Evolutionary conservation across 1,140 invertebrate genomes (phyloP), one percentile per base, ranked within the genome.

Genomic region (Hycleus phaleratus): DNA sequence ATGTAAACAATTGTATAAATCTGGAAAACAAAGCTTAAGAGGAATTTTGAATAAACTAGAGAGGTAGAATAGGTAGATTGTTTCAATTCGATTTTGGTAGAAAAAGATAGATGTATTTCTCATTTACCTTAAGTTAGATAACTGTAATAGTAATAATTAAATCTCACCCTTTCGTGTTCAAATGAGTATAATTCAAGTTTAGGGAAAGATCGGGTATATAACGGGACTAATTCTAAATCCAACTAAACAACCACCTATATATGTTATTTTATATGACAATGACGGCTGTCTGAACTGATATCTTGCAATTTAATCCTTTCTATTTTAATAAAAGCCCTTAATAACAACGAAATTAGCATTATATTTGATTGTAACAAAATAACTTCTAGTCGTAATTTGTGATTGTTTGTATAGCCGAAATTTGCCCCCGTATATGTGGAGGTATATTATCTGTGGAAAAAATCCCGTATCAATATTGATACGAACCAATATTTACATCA

Each of bases 1-100:
- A 69, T 69, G 71, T 71, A 71, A 73, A 73, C 71, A 73, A 73
- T 73, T 70, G 69, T 69, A 68, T 70, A 69, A 72, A 71, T 71
- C 68, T 68, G 61, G 63, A 70, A 68, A 71, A 71, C 69, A 72
- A 72, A 71, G 65, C 63, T 62, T 26, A 70, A 63, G 60, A 66
- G 40, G 11, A 11, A 42, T 10, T 10, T n/a, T n/a, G 40, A 42
- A 42, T 42, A 42, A n/a, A 42, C 3, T n/a, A 7, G 40, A n/a
- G 9, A 42, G 58, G 64, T 51, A 52, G 59, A 68, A 70, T 52
- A 59, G 61, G 62, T 62, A 64, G 66, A 67, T 69, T 68, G 68
- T 68, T 62, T 57, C 56, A 39, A 43, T 48, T 26, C 32, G 45
- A 64, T 68, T 61, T 47, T n/a, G 40, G 0, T 5, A 32, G 32